Base-by-base conservation (phyloP, 2,797 vertebrate genomes). In the Rousettus madagascariensis region DNA sequence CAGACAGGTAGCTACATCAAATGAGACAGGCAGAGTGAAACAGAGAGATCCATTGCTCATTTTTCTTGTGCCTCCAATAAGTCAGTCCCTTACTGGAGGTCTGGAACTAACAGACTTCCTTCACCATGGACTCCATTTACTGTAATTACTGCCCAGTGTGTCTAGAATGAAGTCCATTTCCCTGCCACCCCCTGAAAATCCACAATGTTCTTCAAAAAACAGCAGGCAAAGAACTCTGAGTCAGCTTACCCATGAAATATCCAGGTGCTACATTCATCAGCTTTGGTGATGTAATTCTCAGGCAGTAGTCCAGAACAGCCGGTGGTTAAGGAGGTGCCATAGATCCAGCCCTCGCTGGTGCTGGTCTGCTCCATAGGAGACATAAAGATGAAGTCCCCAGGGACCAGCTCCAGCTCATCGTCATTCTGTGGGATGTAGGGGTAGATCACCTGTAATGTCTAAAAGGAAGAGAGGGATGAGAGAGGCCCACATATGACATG, bases 401-500 rank as follows among this genome's bases (percentile, higher is more conserved):
- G 99, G 24, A 98, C 98, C 98, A 99, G 98, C 98, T 99, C 99
- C 7, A 99, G 98, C 97, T 99, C 99, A 0, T 99, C 99, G 0
- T 99, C 99, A 0, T 99, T 99, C 98, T 99, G 99, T 1, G 99
- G 99, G 71, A 96, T 96, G 96, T 99, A 99, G 16, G 99, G 99
- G 98, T 99, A 99, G 99, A 99, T 99, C 94, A 99, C 99, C 80
- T 99, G 99, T 92, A 99, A 98, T 0, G 99, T 99, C 99, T 99
- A 75, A 88, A 6, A 26, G 83, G 88, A 6, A 26, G 86, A 94
- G 26, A 71, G 17, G 53, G 4, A 6, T 0, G 49, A 6, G 33
- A 83, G 74, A 97, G 68, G n/a, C 63, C 63, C 49, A 1, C 0
- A 0, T 1, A 46, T 1, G 8, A n/a, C 41, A 38, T 9, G 1